Conservation (phyloP, 2,113 vertebrate genomes). For the Mirounga angustirostris region DNA sequence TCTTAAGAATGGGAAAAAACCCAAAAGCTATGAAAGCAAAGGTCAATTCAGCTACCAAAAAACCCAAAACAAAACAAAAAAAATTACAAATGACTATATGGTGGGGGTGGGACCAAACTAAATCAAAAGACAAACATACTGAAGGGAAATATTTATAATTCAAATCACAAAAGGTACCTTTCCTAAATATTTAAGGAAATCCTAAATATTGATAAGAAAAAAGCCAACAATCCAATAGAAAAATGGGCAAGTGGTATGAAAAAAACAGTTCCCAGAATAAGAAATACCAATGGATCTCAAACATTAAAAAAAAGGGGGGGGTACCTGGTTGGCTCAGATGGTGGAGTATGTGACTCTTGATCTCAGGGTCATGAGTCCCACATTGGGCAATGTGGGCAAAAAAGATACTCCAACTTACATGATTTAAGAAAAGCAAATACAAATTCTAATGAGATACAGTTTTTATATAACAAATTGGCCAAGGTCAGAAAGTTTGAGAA, state of each 20-base stretch:
- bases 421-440: not conserved
- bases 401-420: not conserved
- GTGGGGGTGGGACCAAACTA: not conserved
- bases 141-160: not conserved
- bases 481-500: not conserved
- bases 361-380: not conserved
- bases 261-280: conserved; percentile 39
- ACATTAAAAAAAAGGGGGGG: not conserved
- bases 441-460: not conserved
- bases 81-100: not conserved
- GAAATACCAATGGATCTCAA: conserved; percentile 9
- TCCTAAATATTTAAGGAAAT: conserved; percentile 37
- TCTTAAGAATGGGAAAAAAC: not conserved
- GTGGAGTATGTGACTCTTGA: not conserved
- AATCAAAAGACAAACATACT: not conserved
- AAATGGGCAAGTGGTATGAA: not conserved
- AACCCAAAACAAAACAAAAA: not conserved
- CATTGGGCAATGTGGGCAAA: not conserved
- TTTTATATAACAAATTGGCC: not conserved
- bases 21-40: conserved; percentile 12
- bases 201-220: not conserved
- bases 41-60: not conserved
- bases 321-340: not conserved
- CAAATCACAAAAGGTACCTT: not conserved
- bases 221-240: not conserved